Percentiles rank a stretch among this genome's conserved stretches.
Evolutionary conservation across 2,888 invertebrate species (phyloP).

Genomic region (Acleris sparsana): DNA sequence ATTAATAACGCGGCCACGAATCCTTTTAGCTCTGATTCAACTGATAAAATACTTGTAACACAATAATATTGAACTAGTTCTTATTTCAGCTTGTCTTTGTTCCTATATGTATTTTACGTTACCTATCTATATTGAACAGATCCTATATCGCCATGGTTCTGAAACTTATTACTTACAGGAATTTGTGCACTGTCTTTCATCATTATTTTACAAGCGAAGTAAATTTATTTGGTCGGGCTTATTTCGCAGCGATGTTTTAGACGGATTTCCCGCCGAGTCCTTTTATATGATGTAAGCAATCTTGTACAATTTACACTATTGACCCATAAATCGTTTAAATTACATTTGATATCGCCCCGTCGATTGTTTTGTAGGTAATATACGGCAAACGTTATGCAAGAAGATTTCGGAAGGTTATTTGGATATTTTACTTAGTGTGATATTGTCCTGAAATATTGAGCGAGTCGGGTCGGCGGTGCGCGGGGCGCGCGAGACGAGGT

Average conservation of each 20-base stretch:
- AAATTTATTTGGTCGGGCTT: background rate
- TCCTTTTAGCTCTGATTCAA: background rate
- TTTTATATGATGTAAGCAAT: slow-evolving; percentile 73
- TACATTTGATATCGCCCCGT: slow-evolving; percentile 21
- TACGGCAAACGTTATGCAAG: background rate
- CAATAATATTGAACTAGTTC: too few species aligned
- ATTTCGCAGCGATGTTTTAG: slow-evolving; percentile 9
- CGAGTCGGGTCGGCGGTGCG: slow-evolving; percentile 50
- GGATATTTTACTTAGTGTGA: slow-evolving; percentile 7
- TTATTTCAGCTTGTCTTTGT: too few species aligned
- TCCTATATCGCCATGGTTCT: background rate
- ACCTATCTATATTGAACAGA: too few species aligned
- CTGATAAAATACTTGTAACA: too few species aligned
- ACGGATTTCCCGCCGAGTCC: slow-evolving; percentile 75
- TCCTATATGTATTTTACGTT: too few species aligned
- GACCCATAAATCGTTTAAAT: slow-evolving; percentile 65
- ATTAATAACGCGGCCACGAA: background rate
- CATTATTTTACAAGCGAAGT: background rate
- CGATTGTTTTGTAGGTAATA: slow-evolving; percentile 12
- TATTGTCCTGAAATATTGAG: slow-evolving; percentile 58
- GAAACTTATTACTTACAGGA: background rate
- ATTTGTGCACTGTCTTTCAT: slow-evolving; percentile 10
- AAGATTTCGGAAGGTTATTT: background rate
- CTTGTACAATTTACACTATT: slow-evolving; percentile 65
- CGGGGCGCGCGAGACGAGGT: slow-evolving; percentile 53